Evolutionary conservation across 2,797 vertebrate species (phyloP).

Genomic region (Staurois parvus): DNA sequence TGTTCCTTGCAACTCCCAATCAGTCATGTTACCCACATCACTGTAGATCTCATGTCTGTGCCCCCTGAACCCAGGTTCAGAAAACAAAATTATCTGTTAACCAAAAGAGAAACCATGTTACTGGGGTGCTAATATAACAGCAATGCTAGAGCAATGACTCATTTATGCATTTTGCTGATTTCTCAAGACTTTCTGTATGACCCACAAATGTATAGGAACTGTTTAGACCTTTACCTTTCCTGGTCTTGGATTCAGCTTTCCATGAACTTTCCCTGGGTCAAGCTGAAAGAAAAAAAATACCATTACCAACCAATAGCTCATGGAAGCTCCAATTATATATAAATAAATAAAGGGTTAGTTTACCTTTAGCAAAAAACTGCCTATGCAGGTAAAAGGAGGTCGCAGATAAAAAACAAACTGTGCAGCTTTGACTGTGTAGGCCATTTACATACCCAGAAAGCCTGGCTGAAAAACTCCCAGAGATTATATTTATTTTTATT

Average conservation of each 20-base stretch:
- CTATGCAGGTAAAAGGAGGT: no score
- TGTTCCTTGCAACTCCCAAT: constrained; percentile 83
- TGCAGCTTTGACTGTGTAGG: no score
- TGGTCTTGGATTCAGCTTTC: constrained; percentile 89
- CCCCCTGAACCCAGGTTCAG: constrained; percentile 80
- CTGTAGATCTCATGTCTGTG: constrained; percentile 81
- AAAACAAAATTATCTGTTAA: constrained; percentile 86
- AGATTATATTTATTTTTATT: no score
- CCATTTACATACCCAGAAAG: no score
- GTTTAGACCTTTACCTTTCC: constrained; percentile 85
- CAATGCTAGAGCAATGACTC: neutral
- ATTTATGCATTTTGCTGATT: neutral
- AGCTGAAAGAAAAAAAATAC: neutral
- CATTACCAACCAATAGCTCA: neutral
- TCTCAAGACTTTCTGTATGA: neutral
- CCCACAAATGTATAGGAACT: neutral
- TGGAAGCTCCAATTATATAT: no score
- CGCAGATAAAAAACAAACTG: no score
- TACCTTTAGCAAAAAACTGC: no score
- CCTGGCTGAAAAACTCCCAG: no score
- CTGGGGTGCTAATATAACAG: neutral
- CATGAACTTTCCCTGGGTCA: constrained; percentile 79
- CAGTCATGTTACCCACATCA: constrained; percentile 80
- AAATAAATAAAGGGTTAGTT: no score
- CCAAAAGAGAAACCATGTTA: neutral